These are phyloP conservation scores for Netelia virgata DNA, from an alignment of 2,888 invertebrate species.

Conservation along the genomic window DNA sequence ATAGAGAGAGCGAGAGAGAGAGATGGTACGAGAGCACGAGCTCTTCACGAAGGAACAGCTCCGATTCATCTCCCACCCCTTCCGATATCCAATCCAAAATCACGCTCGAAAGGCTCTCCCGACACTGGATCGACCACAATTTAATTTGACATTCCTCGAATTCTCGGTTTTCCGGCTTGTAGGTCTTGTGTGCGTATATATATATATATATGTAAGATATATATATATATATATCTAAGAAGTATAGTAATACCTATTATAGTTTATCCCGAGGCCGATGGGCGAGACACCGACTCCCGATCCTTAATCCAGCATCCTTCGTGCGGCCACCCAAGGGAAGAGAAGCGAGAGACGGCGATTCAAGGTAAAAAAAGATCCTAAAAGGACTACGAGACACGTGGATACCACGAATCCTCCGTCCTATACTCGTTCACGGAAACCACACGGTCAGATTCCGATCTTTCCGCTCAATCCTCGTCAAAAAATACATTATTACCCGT, in stretches of 20 bases:
- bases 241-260: conserved; percentile 36
- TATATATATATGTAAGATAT: conserved; percentile 15
- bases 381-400: conserved; percentile 22
- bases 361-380: conserved; percentile 18
- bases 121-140: conserved; percentile 74
- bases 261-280: conserved; percentile 18
- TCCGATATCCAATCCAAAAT: conserved; percentile 74
- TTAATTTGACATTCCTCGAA: conserved; percentile 81
- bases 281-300: conserved; percentile 11
- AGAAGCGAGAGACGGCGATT: background rate
- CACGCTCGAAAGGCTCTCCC: conserved; percentile 69
- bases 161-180: conserved; percentile 74
- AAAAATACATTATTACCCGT: background rate
- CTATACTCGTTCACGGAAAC: background rate
- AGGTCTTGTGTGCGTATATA: background rate
- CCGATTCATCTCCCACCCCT: conserved; percentile 35
- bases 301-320: conserved; percentile 11
- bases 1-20: conserved; percentile 12
- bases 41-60: conserved; percentile 14
- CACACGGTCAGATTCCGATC: background rate
- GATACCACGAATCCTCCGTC: background rate
- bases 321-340: background rate
- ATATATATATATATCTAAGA: conserved; percentile 5
- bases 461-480: background rate
- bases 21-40: conserved; percentile 22